Evolutionary conservation across 2,888 invertebrate genomes (phyloP), one percentile per base, ranked within the genome.

Genomic region (Synanthedon myopaeformis): DNA sequence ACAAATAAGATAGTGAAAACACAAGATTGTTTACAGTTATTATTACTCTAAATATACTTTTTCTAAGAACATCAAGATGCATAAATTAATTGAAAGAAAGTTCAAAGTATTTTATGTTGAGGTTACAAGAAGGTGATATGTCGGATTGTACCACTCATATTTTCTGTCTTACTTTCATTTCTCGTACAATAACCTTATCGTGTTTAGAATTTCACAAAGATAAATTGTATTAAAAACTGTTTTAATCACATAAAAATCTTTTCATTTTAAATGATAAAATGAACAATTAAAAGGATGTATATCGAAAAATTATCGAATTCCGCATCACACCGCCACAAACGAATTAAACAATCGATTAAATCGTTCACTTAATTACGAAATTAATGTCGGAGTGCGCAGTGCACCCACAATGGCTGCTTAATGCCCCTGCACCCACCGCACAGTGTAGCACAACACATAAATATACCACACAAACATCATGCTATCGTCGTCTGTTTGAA

Each of bases 311-410:
- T 69, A 75, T 71, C 67, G 64, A 61, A 68, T 59, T 61, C 68
- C 59, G 61, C 63, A 67, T 65, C 58, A 65, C 60, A 56, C 58
- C 52, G 56, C 77, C 75, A 64, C 76, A 76, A 76, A 72, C 73
- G 70, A 76, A 78, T 79, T 73, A 75, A 78, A 74, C 74, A 78
- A 80, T 79, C 78, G 76, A 76, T 80, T 80, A 70, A 75, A 78
- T 74, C 73, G 73, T 69, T 69, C 70, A 72, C 74, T 81, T 79
- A 78, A 81, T 81, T 81, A 76, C 75, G 64, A 77, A 79, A 80
- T 81, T 79, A 79, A 78, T 76, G 76, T 71, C 63, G 65, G 67
- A 71, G 62, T 63, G 65, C 62, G 65, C 14, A 14, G 51, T 45
- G 42, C 45, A 51, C 51, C 66, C 66, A 58, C 61, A 60, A 57